Percentiles rank a stretch among this genome's conserved stretches.
These are phyloP conservation scores for Dryococelus australis DNA, from an alignment of 2,888 invertebrate genomes.

Conservation along the genomic window DNA sequence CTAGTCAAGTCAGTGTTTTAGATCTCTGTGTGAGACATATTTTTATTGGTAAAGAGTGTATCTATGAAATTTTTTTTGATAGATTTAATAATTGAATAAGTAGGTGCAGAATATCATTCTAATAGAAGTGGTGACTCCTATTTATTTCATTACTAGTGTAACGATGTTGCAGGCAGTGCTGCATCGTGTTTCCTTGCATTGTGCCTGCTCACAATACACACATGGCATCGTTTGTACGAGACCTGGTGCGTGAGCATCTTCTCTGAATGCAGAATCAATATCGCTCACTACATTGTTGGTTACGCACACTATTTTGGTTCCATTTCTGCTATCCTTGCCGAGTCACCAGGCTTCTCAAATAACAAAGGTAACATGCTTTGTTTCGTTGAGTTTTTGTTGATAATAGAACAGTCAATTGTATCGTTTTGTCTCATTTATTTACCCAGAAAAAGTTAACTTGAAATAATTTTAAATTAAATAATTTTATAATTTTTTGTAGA, in stretches of 20 bases:
- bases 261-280: slow-evolving; percentile 79
- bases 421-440: background rate
- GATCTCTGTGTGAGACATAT: too few relatives aligned
- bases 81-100: too few relatives aligned
- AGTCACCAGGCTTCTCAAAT: slow-evolving; percentile 70
- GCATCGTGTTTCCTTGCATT: slow-evolving; percentile 68
- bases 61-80: too few relatives aligned
- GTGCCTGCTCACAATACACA: slow-evolving; percentile 72
- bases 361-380: slow-evolving; percentile 52
- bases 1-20: too few relatives aligned
- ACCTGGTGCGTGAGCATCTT: slow-evolving; percentile 82
- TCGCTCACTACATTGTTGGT: slow-evolving; percentile 80
- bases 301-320: slow-evolving; percentile 79
- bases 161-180: slow-evolving; percentile 65
- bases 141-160: too few relatives aligned
- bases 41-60: too few relatives aligned
- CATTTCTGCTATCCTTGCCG: slow-evolving; percentile 70
- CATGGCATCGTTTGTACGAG: slow-evolving; percentile 80
- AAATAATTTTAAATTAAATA: background rate
- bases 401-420: background rate
- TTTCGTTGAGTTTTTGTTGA: background rate
- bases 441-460: background rate
- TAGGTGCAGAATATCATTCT: too few relatives aligned
- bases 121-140: too few relatives aligned
- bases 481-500: too few relatives aligned